Percentiles rank a stretch among this genome's conserved stretches.
phyloP scores from a whole-genome alignment of 1,140 invertebrate genomes.

The Anoplolepis gracilipes region DNA sequence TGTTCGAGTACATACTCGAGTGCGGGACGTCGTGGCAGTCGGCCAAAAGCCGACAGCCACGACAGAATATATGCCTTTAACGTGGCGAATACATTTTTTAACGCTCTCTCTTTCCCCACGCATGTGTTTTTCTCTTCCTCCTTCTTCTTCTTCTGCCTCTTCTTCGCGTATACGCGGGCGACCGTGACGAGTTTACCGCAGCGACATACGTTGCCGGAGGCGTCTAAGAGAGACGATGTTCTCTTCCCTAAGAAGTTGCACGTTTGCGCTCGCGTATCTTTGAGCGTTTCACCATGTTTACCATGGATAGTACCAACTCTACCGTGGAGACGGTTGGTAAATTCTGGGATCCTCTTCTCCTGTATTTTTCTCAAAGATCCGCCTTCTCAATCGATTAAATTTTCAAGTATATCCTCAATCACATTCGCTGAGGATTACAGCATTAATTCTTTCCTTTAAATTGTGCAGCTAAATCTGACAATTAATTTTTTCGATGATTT shows the following conservation, averaged over 20 bases:
- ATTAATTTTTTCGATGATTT: neutral
- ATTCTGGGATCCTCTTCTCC: constrained; percentile 20
- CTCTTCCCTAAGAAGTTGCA: constrained; percentile 54
- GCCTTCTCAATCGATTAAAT: constrained; percentile 23
- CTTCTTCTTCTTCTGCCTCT: neutral
- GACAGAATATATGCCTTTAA: constrained; percentile 15
- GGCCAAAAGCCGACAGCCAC: constrained; percentile 55
- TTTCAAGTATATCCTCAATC: neutral
- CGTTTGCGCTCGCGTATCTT: constrained; percentile 57
- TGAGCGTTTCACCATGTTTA: constrained; percentile 42
- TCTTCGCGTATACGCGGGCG: neutral
- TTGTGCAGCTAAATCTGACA: too few relatives aligned
- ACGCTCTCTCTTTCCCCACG: neutral
- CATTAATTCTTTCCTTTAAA: neutral
- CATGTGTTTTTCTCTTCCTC: neutral
- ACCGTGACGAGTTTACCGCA: constrained; percentile 33
- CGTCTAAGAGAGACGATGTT: constrained; percentile 6
- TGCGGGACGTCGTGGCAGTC: constrained; percentile 46
- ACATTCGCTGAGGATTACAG: neutral
- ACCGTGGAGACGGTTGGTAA: constrained; percentile 35
- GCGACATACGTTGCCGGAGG: constrained; percentile 25
- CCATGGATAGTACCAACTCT: constrained; percentile 41
- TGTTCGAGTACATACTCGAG: neutral
- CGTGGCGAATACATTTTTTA: constrained; percentile 60
- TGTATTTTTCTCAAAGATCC: neutral